phyloP scores from a whole-genome alignment of 2,888 invertebrate genomes.

The Epinotia brunnichana region DNA sequence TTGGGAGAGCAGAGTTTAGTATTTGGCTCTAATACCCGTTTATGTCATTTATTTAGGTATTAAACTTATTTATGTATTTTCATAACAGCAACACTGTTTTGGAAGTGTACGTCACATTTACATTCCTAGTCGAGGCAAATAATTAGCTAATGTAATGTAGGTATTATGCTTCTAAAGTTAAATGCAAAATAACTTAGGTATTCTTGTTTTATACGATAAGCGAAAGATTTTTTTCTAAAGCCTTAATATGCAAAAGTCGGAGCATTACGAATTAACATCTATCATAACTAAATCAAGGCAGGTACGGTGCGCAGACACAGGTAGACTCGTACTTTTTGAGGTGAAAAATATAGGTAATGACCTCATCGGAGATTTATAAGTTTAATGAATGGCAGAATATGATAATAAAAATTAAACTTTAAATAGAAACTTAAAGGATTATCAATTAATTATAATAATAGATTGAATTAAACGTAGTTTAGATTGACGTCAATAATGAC shows the following conservation, averaged over 20 bases:
- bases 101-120: too few relatives aligned
- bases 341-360: too few relatives aligned
- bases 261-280: constrained; percentile 72
- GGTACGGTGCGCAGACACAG: constrained; percentile 50
- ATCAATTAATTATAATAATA: not conserved
- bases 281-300: constrained; percentile 77
- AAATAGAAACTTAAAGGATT: not conserved
- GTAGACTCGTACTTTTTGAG: not conserved
- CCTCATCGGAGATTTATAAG: too few relatives aligned
- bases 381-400: too few relatives aligned
- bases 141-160: too few relatives aligned
- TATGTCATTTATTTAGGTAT: too few relatives aligned
- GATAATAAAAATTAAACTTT: too few relatives aligned
- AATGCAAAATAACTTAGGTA: not conserved
- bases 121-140: too few relatives aligned
- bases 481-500: not conserved
- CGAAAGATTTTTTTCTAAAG: not conserved
- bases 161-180: not conserved
- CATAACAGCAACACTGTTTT: too few relatives aligned
- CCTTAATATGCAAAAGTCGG: constrained; percentile 55
- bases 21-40: too few relatives aligned
- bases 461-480: not conserved
- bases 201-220: constrained; percentile 1
- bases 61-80: not conserved
- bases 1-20: too few relatives aligned